Evolutionary conservation across 2,113 vertebrate species (phyloP), one percentile per base, ranked within the genome.

Genomic region (Diglossa brunneiventris): DNA sequence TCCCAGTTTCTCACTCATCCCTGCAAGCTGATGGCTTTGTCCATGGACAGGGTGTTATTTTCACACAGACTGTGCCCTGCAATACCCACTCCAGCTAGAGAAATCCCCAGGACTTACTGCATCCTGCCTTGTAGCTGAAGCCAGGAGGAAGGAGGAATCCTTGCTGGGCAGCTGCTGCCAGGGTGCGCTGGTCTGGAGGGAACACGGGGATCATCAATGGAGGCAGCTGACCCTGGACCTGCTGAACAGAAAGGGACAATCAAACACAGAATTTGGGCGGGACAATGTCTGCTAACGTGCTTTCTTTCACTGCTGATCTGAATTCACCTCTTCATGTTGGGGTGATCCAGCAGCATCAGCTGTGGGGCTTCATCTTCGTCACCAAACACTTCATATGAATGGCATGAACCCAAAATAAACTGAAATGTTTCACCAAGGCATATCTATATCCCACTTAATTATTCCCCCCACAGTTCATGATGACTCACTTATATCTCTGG

Each of bases 41-140:
- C 52, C 59, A 50, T 26, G 0, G 3, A 69, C 14, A 24, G 82
- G 41, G 28, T 27, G 53, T 22, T 11, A 20, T 11, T 74, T 47
- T 63, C 33, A 93, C 42, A 81, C 4, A 72, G 53, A 13, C 23
- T 39, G 21, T 62, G 55, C 42, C 80, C 91, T 96, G 16, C 6
- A 39, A 49, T 26, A 55, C 77, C 93, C 93, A 70, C 31, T 92
- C 16, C 81, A 67, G 68, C 78, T 90, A 74, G 84, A 95, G 95
- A 72, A 89, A 69, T 88, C 77, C 91, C 53, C 10, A 83, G 59
- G 94, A 99, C 99, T 99, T 97, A 99, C 99, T 99, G 97, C 99
- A 99, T 97, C 99, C 99, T 61, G 99, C 99, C 97, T 99, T 99
- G 98, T 99, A 99, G 98, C 99, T 99, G 98, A 99, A 99, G 89